Percentiles rank a stretch among this genome's conserved stretches.
phyloP scores from a whole-genome alignment of 2,797 vertebrate species.

The Gambelia wislizenii region DNA sequence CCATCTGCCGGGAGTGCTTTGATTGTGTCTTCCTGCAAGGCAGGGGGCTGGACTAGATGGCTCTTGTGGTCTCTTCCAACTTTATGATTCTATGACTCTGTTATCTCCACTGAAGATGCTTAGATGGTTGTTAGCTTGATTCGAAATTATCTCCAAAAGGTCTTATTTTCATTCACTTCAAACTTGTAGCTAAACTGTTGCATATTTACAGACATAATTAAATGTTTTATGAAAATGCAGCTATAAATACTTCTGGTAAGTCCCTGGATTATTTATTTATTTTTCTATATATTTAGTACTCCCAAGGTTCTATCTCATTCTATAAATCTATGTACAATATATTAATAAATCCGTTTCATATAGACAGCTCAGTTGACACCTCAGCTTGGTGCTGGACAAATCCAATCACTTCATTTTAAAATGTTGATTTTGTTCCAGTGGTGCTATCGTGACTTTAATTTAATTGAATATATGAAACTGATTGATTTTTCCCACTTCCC shows the following conservation, averaged over 20 bases:
- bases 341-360: not conserved
- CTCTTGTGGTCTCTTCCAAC: too few relatives aligned
- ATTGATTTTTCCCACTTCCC: not conserved
- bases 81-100: too few relatives aligned
- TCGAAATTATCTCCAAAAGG: constrained; percentile 22
- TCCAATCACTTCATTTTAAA: not conserved
- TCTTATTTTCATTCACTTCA: constrained; percentile 3
- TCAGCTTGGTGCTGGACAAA: not conserved
- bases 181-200: constrained; percentile 16
- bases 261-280: not conserved
- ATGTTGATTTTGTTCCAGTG: not conserved
- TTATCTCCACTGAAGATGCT: constrained; percentile 18
- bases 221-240: not conserved
- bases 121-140: constrained; percentile 21
- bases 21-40: too few relatives aligned
- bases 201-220: not conserved
- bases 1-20: too few relatives aligned
- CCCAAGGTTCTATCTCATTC: not conserved
- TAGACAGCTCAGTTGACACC: not conserved
- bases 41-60: too few relatives aligned
- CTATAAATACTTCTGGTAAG: fast-evolving
- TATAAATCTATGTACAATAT: not conserved
- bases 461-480: not conserved
- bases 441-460: not conserved
- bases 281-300: not conserved